Base-by-base conservation (phyloP, 2,888 invertebrate genomes). In the Eupithecia tripunctaria region DNA sequence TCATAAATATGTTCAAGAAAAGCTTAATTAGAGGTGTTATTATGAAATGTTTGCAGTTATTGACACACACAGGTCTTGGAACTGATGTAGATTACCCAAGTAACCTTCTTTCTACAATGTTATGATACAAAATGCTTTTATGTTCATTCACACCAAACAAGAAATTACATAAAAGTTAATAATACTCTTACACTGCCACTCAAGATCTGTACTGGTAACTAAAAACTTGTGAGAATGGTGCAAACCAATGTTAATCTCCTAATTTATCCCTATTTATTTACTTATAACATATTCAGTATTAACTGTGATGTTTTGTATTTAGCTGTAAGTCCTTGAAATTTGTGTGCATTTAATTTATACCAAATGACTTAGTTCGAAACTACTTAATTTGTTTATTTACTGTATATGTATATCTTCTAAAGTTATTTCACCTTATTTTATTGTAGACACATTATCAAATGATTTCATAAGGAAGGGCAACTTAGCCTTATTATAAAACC, bases 241-340 rank as follows among this genome's bases (percentile, higher is more conserved):
- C 65, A 65, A 65, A 65, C 3, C 43, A 25, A 25, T 27, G 15
- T 21, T 79, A 72, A 78, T 78, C 47, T 76, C 75, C 81, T 76
- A 60, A 80, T 83, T 83, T 83, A 80, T 56, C 83, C 25, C 10
- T 25, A 56, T 25, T 56, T 56, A 25, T 56, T 56, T 56, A 56
- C 12, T 56, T 56, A 12, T 86, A 85, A 87, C 86, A 86, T 89
- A 87, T 91, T 92, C 92, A 92, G 91, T 92, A 93, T 92, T 92
- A 91, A 89, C 94, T 94, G 94, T 94, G 93, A 94, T 94, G 89
- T 90, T 89, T 88, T 89, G 85, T 89, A 87, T 88, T 88, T 91
- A 91, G 89, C 80, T 84, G 77, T 91, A 88, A 87, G 88, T 84
- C 86, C 84, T 87, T 86, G 87, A 88, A 88, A 74, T 89, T 89